Evolutionary conservation across 2,888 invertebrate species (phyloP).

Genomic region (Cephus pulcher): DNA sequence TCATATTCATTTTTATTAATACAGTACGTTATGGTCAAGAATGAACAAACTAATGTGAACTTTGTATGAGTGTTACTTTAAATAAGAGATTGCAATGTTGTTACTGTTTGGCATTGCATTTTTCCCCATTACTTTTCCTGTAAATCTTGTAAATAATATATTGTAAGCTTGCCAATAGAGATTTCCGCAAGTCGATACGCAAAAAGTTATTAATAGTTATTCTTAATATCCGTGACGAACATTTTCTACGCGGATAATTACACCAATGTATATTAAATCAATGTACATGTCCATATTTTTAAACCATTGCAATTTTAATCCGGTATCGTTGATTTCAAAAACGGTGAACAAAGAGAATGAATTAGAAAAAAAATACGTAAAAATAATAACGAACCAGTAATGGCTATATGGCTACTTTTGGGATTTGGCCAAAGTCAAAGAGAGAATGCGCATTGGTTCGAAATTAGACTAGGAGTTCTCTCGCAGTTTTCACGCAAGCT

Average conservation of each 20-base stretch:
- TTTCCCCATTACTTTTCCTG: background rate
- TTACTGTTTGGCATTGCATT: background rate
- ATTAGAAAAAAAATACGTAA: conserved; percentile 19
- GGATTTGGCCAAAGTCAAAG: conserved; percentile 32
- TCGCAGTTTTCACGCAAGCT: conserved; percentile 21
- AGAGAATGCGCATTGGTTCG: conserved; percentile 24
- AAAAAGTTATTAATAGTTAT: background rate
- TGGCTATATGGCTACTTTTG: conserved; percentile 27
- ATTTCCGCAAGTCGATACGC: background rate
- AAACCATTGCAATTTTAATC: background rate
- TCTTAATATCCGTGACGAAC: background rate
- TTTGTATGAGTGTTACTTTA: background rate
- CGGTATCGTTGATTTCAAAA: background rate
- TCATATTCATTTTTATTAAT: background rate
- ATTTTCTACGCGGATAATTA: background rate
- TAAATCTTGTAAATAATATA: background rate
- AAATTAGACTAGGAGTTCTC: conserved; percentile 34
- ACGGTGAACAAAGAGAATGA: conserved; percentile 21
- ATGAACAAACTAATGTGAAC: background rate
- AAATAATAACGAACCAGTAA: background rate
- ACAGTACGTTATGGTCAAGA: background rate
- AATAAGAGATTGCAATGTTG: background rate
- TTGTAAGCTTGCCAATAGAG: background rate
- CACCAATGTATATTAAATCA: background rate
- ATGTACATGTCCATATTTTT: background rate